Evolutionary conservation across 2,888 invertebrate species (phyloP), one percentile per base, ranked within the genome.

Genomic region (Scaeva pyrastri): DNA sequence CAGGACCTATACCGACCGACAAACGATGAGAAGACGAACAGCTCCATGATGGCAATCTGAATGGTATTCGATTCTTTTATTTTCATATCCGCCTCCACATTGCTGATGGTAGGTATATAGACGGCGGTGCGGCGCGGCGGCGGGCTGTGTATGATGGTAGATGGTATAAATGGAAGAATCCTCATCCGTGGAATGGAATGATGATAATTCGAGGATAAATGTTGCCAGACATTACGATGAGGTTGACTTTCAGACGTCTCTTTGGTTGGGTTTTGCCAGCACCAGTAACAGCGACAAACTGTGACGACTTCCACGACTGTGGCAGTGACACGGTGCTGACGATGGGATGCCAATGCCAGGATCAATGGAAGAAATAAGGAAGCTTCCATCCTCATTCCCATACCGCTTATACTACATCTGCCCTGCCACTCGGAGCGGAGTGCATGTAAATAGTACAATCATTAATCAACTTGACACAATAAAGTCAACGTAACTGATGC

Each of bases 391-490:
- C n/a, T n/a, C n/a, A n/a, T n/a, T n/a, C 36, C 39, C 68, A 36
- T 62, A 70, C 72, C 60, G 56, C 50, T 58, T 31, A 26, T 64
- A n/a, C 50, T 62, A 62, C 48, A 45, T 26, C 50, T 56, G 68
- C 48, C 55, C 26, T 56, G 70, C 66, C 73, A 78, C 55, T 81
- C 62, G 58, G 76, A 88, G 75, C 62, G 58, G 76, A 88, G 75
- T 80, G 64, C 87, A 83, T 77, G 78, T 84, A 84, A 88, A 81
- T 77, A 87, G 83, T 73, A 76, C 80, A 62, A 75, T 84, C 87
- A 88, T 88, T 87, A 87, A 88, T 88, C 88, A 88, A 87, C 84
- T 81, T 88, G 88, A 88, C 88, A 88, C 88, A 87, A 87, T 87
- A 88, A 88, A 88, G 84, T 88, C 88, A 80, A 66, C 88, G 88